A percentile compares a stretch with the other conserved stretches of the same genome.
Evolutionary conservation across 2,888 invertebrate species (phyloP).

Genomic region (Mellilla xanthometata): DNA sequence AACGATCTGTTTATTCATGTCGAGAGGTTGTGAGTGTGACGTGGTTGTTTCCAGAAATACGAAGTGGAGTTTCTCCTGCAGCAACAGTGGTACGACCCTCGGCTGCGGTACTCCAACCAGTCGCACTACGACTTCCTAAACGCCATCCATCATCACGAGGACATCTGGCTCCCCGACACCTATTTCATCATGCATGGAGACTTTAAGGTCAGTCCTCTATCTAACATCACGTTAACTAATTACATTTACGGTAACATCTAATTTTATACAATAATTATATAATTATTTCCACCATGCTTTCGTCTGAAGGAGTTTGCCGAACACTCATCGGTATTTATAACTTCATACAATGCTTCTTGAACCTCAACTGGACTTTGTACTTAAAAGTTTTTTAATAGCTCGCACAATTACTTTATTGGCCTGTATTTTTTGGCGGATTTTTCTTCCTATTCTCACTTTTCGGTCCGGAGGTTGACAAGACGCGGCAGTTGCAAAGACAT

Average conservation of each 20-base stretch:
- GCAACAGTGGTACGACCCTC: conserved; percentile 96
- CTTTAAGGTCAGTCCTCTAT: conserved; percentile 85
- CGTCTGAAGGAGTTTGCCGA: conserved; percentile 68
- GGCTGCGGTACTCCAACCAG: conserved; percentile 93
- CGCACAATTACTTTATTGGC: conserved; percentile 50
- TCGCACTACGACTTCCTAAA: conserved; percentile 94
- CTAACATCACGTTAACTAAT: conserved; percentile 24
- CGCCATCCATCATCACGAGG: conserved; percentile 95
- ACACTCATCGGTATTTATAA: conserved; percentile 68
- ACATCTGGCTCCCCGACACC: conserved; percentile 96
- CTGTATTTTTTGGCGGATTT: conserved; percentile 34
- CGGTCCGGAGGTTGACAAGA: conserved; percentile 45
- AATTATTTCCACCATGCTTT: conserved; percentile 65
- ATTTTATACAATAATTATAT: conserved; percentile 55
- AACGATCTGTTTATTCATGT: neutral
- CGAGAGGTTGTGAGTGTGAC: neutral
- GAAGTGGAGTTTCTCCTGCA: conserved; percentile 97
- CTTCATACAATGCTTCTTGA: conserved; percentile 62
- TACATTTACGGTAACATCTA: conserved; percentile 42
- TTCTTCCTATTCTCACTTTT: conserved; percentile 36
- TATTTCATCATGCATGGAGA: conserved; percentile 98
- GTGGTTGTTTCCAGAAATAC: conserved; percentile 89
- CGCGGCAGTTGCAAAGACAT: conserved; percentile 39
- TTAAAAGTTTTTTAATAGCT: conserved; percentile 48
- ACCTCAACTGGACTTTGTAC: conserved; percentile 56